These are phyloP conservation scores for Maccullochella peelii DNA, from an alignment of 2,113 vertebrate genomes.

Conservation along the genomic window DNA sequence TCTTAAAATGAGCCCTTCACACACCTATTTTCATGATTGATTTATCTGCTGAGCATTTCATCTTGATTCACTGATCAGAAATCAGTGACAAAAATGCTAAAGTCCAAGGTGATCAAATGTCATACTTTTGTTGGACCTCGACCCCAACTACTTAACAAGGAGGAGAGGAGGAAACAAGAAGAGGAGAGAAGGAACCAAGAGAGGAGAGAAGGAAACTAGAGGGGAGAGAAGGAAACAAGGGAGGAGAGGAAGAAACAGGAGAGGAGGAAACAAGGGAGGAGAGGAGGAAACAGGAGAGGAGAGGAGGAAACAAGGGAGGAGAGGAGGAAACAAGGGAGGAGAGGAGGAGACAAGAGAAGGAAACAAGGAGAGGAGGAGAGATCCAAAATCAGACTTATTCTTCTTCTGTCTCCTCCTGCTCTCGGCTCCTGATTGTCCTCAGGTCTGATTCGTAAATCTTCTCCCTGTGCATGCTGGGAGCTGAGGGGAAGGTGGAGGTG, in stretches of 20 bases:
- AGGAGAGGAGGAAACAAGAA: too few relatives aligned
- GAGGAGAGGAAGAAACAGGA: neutral
- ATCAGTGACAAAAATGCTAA: too few relatives aligned
- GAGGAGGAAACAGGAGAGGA: neutral
- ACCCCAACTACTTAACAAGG: too few relatives aligned
- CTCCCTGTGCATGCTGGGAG: conserved; percentile 33
- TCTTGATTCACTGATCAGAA: too few relatives aligned
- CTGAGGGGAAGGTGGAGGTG: neutral
- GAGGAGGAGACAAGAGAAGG: too few relatives aligned
- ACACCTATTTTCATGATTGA: too few relatives aligned
- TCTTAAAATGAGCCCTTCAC: too few relatives aligned
- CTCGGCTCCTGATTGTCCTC: neutral
- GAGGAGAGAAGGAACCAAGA: neutral
- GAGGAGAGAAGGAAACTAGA: neutral
- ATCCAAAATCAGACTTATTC: too few relatives aligned
- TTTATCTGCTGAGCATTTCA: too few relatives aligned
- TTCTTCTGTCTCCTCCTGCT: neutral
- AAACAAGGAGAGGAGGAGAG: neutral
- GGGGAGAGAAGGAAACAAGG: neutral
- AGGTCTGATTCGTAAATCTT: neutral
- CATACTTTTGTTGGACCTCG: too few relatives aligned
- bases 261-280: neutral
- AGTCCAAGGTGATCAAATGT: too few relatives aligned
- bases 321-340: neutral
- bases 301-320: neutral